phyloP scores from a whole-genome alignment of 2,888 invertebrate genomes.

The Drosophila anomelani region DNA sequence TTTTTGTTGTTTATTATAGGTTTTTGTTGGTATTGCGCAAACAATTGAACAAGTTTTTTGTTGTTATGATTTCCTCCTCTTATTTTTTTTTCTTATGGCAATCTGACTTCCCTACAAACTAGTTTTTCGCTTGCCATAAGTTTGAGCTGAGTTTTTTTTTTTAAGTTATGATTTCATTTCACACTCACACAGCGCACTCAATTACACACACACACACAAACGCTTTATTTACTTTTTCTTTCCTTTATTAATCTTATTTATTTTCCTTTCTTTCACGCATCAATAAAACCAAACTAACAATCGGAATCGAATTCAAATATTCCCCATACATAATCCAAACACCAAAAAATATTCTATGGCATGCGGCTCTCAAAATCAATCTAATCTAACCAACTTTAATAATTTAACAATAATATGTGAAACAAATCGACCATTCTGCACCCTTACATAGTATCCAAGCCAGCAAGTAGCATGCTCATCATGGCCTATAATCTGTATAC shows the following conservation, averaged over 20 bases:
- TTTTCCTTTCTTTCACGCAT: conserved; percentile 40
- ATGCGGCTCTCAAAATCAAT: conserved; percentile 39
- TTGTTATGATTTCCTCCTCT: conserved; percentile 6
- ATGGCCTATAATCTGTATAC: conserved; percentile 40
- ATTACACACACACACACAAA: conserved; percentile 4
- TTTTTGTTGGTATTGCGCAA: conserved; percentile 15
- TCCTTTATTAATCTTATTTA: conserved; percentile 61
- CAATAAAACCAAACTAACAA: conserved; percentile 37
- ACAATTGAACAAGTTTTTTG: conserved; percentile 32
- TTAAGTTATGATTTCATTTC: conserved; percentile 30
- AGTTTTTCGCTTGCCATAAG: conserved; percentile 16
- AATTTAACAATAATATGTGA: conserved; percentile 7
- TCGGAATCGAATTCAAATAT: conserved; percentile 27
- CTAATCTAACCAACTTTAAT: conserved; percentile 6
- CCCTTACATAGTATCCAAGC: conserved; percentile 59
- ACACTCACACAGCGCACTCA: not conserved
- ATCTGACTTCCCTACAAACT: conserved; percentile 25
- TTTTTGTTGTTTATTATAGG: conserved; percentile 45
- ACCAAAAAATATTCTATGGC: conserved; percentile 30
- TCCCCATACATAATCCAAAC: conserved; percentile 7
- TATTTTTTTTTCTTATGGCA: not conserved
- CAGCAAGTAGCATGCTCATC: conserved; percentile 59
- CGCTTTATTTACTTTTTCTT: conserved; percentile 27
- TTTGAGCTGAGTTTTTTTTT: conserved; percentile 21
- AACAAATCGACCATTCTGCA: conserved; percentile 26